Percentiles rank a stretch among this genome's conserved stretches.
Conservation (phyloP, 2,113 vertebrate species). For the Caracal caracal region DNA sequence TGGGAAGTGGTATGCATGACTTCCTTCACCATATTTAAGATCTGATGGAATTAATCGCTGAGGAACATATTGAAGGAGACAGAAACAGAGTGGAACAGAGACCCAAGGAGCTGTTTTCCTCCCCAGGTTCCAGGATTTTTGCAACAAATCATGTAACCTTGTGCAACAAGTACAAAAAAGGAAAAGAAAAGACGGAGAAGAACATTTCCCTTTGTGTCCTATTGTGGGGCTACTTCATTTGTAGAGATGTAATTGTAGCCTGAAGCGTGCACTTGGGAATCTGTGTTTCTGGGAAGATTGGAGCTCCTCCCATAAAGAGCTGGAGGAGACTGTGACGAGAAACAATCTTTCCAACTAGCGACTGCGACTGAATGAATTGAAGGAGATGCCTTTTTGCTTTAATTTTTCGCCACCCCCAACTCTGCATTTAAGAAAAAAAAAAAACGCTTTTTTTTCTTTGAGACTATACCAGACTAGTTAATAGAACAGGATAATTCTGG, state of each 20-base stretch:
- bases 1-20: neutral
- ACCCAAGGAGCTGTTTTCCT: constrained; percentile 18
- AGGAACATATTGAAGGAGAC: neutral
- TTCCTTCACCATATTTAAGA: neutral
- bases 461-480: constrained; percentile 60
- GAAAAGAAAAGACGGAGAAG: neutral
- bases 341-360: neutral
- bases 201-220: neutral
- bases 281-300: constrained; percentile 58
- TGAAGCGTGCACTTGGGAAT: constrained; percentile 44
- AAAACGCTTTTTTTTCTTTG: neutral
- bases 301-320: constrained; percentile 39
- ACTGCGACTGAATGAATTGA: neutral
- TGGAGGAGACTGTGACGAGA: constrained; percentile 27
- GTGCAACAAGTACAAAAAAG: neutral
- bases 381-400: constrained; percentile 45
- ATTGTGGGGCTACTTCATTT: constrained; percentile 14
- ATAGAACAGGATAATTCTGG: constrained; percentile 75
- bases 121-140: constrained; percentile 37
- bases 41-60: neutral
- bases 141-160: neutral
- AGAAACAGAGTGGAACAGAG: neutral
- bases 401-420: neutral
- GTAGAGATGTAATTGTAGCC: constrained; percentile 65
- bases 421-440: neutral